A percentile compares a stretch with the other conserved stretches of the same genome.
phyloP scores from a whole-genome alignment of 2,888 invertebrate genomes.

The Lumbricus terrestris region DNA sequence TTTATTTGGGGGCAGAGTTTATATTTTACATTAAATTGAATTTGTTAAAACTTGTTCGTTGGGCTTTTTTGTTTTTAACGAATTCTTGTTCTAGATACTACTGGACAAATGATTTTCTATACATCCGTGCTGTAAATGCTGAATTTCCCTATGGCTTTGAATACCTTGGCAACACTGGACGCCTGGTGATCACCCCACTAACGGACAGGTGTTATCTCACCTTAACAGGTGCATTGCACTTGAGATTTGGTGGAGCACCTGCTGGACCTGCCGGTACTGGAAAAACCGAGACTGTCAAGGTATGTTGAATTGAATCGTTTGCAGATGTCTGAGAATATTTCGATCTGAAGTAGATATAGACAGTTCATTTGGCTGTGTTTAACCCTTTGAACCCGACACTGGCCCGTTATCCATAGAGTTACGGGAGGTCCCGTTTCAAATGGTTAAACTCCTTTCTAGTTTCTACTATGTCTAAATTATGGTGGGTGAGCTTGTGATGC shows the following conservation, averaged over 20 bases:
- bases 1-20: background rate
- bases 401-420: too few relatives aligned
- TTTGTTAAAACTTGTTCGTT: background rate
- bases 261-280: conserved; percentile 74
- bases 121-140: conserved; percentile 43
- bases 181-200: conserved; percentile 70
- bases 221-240: conserved; percentile 69
- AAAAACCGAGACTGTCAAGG: conserved; percentile 82
- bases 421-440: too few relatives aligned
- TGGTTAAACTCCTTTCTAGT: too few relatives aligned
- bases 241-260: conserved; percentile 69
- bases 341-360: background rate
- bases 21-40: too few relatives aligned
- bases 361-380: background rate
- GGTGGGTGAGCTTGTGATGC: background rate
- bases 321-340: background rate
- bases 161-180: conserved; percentile 74
- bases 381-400: too few relatives aligned
- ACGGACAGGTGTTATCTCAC: conserved; percentile 65
- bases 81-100: conserved; percentile 64
- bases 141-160: conserved; percentile 75
- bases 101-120: conserved; percentile 64
- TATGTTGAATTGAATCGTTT: conserved; percentile 41
- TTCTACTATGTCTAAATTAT: background rate
- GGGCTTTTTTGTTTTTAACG: background rate